A percentile compares a stretch with the other conserved stretches of the same genome.
phyloP scores from a whole-genome alignment of 2,797 vertebrate genomes.

The Huso huso region DNA sequence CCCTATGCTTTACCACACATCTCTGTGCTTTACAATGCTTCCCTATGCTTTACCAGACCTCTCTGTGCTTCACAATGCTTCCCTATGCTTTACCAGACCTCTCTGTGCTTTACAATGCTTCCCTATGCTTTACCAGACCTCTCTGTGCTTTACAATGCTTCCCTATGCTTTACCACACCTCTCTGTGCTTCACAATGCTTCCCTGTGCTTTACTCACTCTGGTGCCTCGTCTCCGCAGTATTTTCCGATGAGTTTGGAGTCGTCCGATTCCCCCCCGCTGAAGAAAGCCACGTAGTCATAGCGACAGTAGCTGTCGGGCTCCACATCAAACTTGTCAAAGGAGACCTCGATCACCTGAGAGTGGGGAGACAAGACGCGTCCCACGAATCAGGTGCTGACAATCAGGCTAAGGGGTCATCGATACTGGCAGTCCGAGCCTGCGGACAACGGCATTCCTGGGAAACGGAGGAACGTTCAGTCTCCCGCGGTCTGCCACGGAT shows the following conservation, averaged over 20 bases:
- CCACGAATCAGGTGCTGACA: not conserved
- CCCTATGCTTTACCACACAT: too few relatives aligned
- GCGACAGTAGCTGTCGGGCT: constrained; percentile 75
- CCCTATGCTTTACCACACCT: too few relatives aligned
- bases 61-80: too few relatives aligned
- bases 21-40: too few relatives aligned
- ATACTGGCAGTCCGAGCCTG: not conserved
- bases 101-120: too few relatives aligned
- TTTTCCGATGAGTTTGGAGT: constrained; percentile 67
- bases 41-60: too few relatives aligned
- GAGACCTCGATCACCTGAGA: constrained; percentile 71
- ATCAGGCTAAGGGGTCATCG: not conserved
- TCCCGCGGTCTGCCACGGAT: too few relatives aligned
- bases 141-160: too few relatives aligned
- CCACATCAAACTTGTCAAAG: constrained; percentile 80
- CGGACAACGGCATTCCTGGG: too few relatives aligned
- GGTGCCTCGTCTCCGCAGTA: constrained; percentile 74
- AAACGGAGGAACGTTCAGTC: not conserved
- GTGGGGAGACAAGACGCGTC: not conserved
- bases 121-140: too few relatives aligned
- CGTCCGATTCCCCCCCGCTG: constrained; percentile 69
- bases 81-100: too few relatives aligned
- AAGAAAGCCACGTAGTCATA: constrained; percentile 83
- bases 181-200: too few relatives aligned
- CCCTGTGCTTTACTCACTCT: constrained; percentile 47